Evolutionary conservation across 2,113 vertebrate species (phyloP).

Genomic region (Onychorhynchus coronatus): DNA sequence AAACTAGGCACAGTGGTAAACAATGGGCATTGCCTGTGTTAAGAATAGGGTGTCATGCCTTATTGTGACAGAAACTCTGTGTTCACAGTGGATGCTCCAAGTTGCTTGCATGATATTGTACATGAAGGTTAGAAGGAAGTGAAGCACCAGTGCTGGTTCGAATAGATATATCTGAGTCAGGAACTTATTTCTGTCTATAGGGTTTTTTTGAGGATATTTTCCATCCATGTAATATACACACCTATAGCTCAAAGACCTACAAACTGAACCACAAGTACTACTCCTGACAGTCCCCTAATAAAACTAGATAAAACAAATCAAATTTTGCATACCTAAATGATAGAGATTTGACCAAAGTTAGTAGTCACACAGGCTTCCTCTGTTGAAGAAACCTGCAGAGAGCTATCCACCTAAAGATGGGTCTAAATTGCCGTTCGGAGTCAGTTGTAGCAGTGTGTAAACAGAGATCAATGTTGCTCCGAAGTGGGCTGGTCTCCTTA

Average conservation of each 20-base stretch:
- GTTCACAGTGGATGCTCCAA: not conserved
- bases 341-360: not conserved
- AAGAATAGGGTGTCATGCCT: not conserved
- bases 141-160: not conserved
- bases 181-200: not conserved
- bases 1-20: not conserved
- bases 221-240: not conserved
- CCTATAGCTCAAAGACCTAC: not conserved
- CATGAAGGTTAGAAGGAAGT: not conserved
- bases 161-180: not conserved
- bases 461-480: not conserved
- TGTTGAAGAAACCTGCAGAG: not conserved
- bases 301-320: not conserved
- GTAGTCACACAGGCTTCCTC: not conserved
- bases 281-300: not conserved
- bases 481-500: not conserved
- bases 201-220: accelerated
- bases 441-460: not conserved
- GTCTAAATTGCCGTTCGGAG: not conserved
- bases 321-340: not conserved
- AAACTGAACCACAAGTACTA: not conserved
- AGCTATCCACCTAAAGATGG: not conserved
- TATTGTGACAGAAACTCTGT: not conserved
- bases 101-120: not conserved
- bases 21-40: not conserved